Evolutionary conservation across 2,888 invertebrate species (phyloP), one percentile per base, ranked within the genome.

Genomic region (Cataglyphis rosenhaueri): DNA sequence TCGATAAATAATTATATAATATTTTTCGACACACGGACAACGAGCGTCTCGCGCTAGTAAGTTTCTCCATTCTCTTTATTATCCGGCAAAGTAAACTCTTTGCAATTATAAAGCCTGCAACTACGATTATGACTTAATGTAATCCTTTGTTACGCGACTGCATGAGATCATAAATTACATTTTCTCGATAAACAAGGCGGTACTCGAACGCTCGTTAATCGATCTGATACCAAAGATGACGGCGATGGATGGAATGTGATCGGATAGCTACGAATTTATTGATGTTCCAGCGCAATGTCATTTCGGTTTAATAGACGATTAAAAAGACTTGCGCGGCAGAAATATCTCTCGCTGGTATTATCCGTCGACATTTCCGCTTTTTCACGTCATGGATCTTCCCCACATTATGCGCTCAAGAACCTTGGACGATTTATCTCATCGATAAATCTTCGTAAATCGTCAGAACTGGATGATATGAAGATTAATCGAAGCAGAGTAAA

Each of bases 41-140:
- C 68, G 55, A 32, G 38, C 29, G 57, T 41, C 64, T 68, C 52
- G 68, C 57, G 32, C 52, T 41, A 70, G 32, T 41, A 8, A 41
- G 32, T 18, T 62, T 25, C 44, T 41, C 74, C 62, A 32, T 9
- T 59, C n/a, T 70, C 41, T 66, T 52, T 35, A 25, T 29, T 73
- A 57, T 73, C 52, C 57, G 41, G n/a, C 48, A 73, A 73, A 81
- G 66, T 81, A 65, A 83, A 65, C 66, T 59, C 71, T 44, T 57
- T 29, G 8, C 61, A 41, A 81, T 81, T 73, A 65, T 48, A 65
- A 35, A 44, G 59, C 71, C 59, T 41, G 62, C 29, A 62, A 64
- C 62, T 55, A 73, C 70, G 48, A 75, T 84, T 84, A 81, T 79
- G 65, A 84, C 83, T 85, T 84, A 76, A 81, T 75, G 75, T 70